phyloP scores from a whole-genome alignment of 2,113 vertebrate genomes.

The Gymnogyps californianus region DNA sequence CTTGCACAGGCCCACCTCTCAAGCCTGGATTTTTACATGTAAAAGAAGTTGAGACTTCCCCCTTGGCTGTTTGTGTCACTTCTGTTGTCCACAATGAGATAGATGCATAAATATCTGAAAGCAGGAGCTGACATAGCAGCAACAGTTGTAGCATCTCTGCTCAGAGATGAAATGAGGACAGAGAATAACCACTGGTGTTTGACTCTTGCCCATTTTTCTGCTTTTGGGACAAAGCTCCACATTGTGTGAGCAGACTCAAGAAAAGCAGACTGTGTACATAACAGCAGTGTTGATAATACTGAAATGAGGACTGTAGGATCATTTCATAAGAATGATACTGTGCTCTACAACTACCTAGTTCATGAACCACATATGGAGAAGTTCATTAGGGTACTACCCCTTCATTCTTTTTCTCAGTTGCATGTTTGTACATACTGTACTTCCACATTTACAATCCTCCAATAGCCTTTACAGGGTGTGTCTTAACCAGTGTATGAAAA shows the following conservation, averaged over 20 bases:
- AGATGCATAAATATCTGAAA: neutral
- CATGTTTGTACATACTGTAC: neutral
- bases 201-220: neutral
- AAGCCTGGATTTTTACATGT: neutral
- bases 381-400: neutral
- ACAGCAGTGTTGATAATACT: neutral
- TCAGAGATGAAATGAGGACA: neutral
- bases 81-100: neutral
- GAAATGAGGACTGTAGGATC: neutral
- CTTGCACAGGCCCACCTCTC: too few relatives aligned
- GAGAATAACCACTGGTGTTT: neutral
- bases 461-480: neutral
- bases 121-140: neutral
- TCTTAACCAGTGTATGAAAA: neutral
- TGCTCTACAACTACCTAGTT: neutral
- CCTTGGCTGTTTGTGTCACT: neutral
- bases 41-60: neutral
- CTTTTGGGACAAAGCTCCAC: neutral
- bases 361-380: neutral
- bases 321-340: neutral
- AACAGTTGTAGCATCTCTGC: neutral
- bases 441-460: neutral
- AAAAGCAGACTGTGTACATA: neutral
- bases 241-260: neutral
- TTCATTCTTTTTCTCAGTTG: neutral